Evolutionary conservation across 2,888 invertebrate genomes (phyloP).

Genomic region (Stenoptilia bipunctidactyla): DNA sequence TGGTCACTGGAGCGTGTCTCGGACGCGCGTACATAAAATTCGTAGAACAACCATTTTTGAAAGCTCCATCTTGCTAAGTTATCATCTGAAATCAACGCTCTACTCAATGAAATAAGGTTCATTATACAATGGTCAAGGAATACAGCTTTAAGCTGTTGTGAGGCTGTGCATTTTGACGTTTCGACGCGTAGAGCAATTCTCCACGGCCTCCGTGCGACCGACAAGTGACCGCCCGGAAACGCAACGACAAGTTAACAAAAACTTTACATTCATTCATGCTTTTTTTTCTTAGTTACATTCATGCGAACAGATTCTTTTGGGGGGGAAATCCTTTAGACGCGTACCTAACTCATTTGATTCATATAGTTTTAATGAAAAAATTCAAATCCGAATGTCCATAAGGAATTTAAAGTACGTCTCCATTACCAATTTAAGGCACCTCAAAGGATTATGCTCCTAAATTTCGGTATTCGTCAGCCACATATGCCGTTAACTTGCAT

Average conservation of each 20-base stretch:
- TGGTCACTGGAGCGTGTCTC: slow-evolving; percentile 40
- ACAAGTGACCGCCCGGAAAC: slow-evolving; percentile 51
- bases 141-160: neutral
- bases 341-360: no score
- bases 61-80: neutral
- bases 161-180: slow-evolving; percentile 23
- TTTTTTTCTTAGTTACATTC: slow-evolving; percentile 26
- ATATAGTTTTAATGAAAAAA: no score
- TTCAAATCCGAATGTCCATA: no score
- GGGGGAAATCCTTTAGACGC: no score
- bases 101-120: neutral
- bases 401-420: no score
- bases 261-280: slow-evolving; percentile 56
- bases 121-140: no score
- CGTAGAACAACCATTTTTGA: slow-evolving; percentile 8
- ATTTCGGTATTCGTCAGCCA: no score
- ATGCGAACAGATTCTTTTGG: no score
- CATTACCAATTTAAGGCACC: no score
- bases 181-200: slow-evolving; percentile 64
- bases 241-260: slow-evolving; percentile 66
- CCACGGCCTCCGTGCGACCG: slow-evolving; percentile 43
- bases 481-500: no score
- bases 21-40: slow-evolving; percentile 24
- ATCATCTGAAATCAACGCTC: neutral
- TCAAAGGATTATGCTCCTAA: no score